Evolutionary conservation across 2,797 vertebrate species (phyloP).

Genomic region (Anguilla marmorata): DNA sequence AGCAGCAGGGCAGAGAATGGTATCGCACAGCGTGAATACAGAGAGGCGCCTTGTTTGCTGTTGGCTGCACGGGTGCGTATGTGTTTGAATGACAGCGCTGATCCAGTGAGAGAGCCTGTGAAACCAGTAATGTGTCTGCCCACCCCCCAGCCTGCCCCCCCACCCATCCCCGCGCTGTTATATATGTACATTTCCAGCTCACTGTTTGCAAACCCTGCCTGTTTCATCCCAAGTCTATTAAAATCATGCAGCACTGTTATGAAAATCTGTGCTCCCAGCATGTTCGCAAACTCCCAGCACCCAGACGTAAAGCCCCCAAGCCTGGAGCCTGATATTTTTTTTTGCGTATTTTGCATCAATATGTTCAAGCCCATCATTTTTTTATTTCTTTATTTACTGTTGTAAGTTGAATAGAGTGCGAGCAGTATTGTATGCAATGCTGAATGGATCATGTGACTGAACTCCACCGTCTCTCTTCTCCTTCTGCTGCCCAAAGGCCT

Average conservation of each 20-base stretch:
- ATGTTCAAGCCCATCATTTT: neutral
- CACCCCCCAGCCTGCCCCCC: neutral
- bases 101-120: neutral
- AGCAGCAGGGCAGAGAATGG: neutral
- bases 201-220: slow-evolving; percentile 11
- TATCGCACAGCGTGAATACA: neutral
- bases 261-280: neutral
- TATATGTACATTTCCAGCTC: neutral
- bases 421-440: neutral
- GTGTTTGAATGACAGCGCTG: neutral
- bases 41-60: neutral
- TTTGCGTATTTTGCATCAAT: neutral
- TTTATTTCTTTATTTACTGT: neutral
- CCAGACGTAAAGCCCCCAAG: neutral
- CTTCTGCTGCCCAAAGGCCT: slow-evolving; percentile 85
- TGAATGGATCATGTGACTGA: neutral
- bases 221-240: neutral
- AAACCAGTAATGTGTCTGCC: neutral
- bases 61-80: neutral
- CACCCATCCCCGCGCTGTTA: neutral
- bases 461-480: slow-evolving; percentile 64
- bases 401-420: neutral
- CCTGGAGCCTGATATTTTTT: neutral
- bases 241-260: neutral
- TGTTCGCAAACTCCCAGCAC: neutral